phyloP scores from a whole-genome alignment of 2,113 vertebrate species.

The Corapipo altera region DNA sequence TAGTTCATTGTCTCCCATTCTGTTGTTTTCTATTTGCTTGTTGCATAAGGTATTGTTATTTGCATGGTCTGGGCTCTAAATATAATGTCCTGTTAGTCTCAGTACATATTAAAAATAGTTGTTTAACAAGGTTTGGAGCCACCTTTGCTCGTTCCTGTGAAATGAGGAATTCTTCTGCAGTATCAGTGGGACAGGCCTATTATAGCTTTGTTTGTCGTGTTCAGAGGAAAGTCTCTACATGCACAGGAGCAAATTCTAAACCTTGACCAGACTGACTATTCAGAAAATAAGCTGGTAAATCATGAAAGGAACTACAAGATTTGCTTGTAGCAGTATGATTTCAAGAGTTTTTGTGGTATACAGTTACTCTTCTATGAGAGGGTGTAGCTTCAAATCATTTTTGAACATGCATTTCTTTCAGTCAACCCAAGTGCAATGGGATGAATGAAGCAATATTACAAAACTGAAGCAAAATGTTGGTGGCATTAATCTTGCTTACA shows the following conservation, averaged over 20 bases:
- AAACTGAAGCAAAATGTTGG: background rate
- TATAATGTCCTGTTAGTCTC: background rate
- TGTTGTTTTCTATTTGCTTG: background rate
- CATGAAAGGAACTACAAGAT: background rate
- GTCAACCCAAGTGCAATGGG: fast-evolving
- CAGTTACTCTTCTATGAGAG: background rate
- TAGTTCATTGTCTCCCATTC: background rate
- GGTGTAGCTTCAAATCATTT: background rate
- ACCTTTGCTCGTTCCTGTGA: background rate
- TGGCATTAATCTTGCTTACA: background rate
- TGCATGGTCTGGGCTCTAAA: background rate
- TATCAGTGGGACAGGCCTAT: background rate
- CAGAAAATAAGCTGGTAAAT: background rate
- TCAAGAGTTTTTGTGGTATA: background rate
- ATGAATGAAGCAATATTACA: background rate
- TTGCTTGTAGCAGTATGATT: background rate
- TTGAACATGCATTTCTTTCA: background rate
- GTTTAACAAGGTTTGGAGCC: background rate
- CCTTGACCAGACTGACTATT: background rate
- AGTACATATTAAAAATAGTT: background rate
- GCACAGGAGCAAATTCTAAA: background rate
- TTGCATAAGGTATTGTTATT: background rate
- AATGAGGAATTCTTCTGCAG: background rate
- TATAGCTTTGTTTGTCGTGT: background rate
- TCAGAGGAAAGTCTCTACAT: background rate